phyloP scores from a whole-genome alignment of 2,113 vertebrate genomes.

The Alouatta palliata region DNA sequence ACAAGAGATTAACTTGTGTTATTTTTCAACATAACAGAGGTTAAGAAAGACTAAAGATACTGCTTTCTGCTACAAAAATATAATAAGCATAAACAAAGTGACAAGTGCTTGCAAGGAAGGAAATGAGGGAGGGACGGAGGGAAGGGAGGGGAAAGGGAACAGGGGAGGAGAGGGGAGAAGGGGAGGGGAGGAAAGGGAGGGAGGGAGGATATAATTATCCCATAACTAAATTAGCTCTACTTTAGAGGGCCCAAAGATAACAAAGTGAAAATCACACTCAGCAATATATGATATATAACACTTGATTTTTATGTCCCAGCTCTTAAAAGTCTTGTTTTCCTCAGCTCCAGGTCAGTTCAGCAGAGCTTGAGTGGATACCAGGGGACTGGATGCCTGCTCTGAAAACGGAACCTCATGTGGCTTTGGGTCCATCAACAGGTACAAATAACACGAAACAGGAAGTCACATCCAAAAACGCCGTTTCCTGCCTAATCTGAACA shows the following conservation, averaged over 20 bases:
- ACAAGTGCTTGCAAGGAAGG: not conserved
- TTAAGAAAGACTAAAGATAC: not conserved
- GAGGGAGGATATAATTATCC: not conserved
- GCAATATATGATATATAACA: fast-evolving
- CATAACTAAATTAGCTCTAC: not conserved
- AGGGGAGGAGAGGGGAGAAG: not conserved
- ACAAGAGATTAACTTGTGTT: not conserved
- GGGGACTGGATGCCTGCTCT: not conserved
- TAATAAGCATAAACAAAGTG: not conserved
- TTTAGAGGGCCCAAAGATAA: not conserved
- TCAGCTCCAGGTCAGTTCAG: not conserved
- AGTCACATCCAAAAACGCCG: not conserved
- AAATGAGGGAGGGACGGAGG: not conserved
- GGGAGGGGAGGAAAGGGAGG: not conserved
- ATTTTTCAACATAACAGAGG: not conserved
- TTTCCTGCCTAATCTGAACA: fast-evolving
- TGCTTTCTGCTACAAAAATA: not conserved
- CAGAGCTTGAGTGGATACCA: fast-evolving
- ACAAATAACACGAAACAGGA: not conserved
- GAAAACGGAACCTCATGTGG: fast-evolving
- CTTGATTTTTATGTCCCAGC: not conserved
- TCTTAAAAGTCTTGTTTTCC: not conserved
- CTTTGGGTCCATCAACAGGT: not conserved
- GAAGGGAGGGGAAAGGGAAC: not conserved
- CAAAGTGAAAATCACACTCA: no score